Evolutionary conservation across 2,888 invertebrate species (phyloP), one percentile per base, ranked within the genome.

Genomic region (Esperia sulphurella): DNA sequence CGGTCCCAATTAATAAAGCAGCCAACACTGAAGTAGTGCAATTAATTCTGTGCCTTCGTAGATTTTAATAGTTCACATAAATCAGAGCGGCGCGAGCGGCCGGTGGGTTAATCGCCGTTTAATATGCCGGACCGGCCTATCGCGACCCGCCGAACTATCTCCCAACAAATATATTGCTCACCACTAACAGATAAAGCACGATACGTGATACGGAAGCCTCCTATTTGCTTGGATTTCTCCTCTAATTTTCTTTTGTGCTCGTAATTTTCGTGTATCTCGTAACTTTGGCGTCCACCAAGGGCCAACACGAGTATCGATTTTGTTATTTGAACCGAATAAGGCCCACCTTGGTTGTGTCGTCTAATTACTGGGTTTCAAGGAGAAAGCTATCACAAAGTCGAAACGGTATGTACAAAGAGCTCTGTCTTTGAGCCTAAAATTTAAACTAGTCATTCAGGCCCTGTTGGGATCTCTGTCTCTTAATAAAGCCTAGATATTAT

Each of bases 1-100:
- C 80, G 79, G 76, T 78, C 85, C 86, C 87, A 85, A 88, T 88
- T 88, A 88, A 88, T 88, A 86, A 87, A 84, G 83, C 84, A 75
- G 78, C 83, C 79, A 75, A 78, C 80, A 80, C 81, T 82, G 79
- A 84, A 86, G 86, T 87, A 81, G 84, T 77, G 83, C 87, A 83
- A 89, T 89, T 89, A 89, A 89, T 89, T 88, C 79, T 83, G 79
- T 77, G 87, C 88, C 85, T 88, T 87, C 87, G 81, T 71, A 87
- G 84, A 86, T 87, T 89, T 89, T 89, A 89, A 89, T 89, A 88
- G 88, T 88, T 87, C 77, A 67, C 86, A 88, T 88, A 88, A 88
- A 88, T 88, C 88, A 88, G 83, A 52, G 69, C 59, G 67, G 68
- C 59, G 45, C 30, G 43, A 12, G 44, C 64, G 37, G 66, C 69